These are phyloP conservation scores for Lottia gigantea DNA, from an alignment of 2,888 invertebrate genomes.

Conservation along the genomic window DNA sequence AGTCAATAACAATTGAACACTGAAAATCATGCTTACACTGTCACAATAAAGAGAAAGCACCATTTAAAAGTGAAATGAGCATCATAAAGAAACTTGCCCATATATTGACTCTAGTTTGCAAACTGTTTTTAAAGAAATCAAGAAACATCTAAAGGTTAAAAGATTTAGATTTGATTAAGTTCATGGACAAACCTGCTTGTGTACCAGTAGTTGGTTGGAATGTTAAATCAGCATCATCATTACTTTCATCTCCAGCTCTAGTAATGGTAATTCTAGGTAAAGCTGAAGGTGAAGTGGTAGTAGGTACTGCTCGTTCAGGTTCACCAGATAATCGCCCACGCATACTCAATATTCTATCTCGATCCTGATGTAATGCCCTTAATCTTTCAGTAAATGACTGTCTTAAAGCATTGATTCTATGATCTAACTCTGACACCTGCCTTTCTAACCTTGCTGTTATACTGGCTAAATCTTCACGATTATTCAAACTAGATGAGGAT, in stretches of 20 bases:
- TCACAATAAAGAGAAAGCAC: no score
- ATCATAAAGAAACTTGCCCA: no score
- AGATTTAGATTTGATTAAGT: no score
- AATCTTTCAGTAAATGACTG: conserved; percentile 49
- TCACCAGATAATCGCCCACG: conserved; percentile 11
- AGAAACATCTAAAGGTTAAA: no score
- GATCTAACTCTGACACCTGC: conserved; percentile 51
- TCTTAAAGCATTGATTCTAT: conserved; percentile 46
- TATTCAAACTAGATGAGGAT: not conserved
- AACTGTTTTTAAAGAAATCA: no score
- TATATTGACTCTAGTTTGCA: no score
- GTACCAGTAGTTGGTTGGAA: no score
- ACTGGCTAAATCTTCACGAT: conserved; percentile 35
- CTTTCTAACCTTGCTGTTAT: conserved; percentile 46
- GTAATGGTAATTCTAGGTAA: conserved; percentile 27
- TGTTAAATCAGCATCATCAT: not conserved
- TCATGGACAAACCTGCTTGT: no score
- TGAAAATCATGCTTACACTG: no score
- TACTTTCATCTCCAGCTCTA: conserved; percentile 16
- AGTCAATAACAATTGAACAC: not conserved
- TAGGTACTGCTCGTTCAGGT: conserved; percentile 13
- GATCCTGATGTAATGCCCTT: conserved; percentile 39
- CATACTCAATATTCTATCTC: conserved; percentile 33
- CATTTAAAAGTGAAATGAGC: no score
- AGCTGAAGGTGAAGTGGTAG: conserved; percentile 9